phyloP scores from a whole-genome alignment of 2,113 vertebrate species.

The Chloroceryle aenea region DNA sequence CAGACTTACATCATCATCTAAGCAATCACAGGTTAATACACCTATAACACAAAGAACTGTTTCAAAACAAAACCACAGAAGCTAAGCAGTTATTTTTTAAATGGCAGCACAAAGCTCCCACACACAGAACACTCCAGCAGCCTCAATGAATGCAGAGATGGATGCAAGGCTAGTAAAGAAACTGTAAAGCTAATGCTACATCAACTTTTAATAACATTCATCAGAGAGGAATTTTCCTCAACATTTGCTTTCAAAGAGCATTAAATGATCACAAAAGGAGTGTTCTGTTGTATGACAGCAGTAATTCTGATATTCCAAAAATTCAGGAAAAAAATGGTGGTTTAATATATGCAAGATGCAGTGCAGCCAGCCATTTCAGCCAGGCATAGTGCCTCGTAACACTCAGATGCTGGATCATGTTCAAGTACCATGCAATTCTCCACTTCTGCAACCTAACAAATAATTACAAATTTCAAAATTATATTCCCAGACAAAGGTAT shows the following conservation, averaged over 20 bases:
- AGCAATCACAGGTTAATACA: background rate
- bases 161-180: slow-evolving; percentile 19
- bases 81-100: background rate
- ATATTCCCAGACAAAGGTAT: background rate
- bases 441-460: background rate
- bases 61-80: background rate
- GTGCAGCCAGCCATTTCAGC: background rate
- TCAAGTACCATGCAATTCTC: background rate
- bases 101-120: background rate
- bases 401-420: background rate
- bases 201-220: slow-evolving; percentile 33
- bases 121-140: background rate
- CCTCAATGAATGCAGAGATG: background rate
- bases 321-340: background rate
- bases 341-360: background rate
- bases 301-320: background rate
- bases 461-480: background rate
- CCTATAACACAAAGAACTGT: background rate
- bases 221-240: background rate
- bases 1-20: background rate
- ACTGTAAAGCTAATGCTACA: slow-evolving; percentile 4
- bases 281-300: background rate
- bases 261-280: background rate
- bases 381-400: background rate
- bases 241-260: slow-evolving; percentile 8